Evolutionary conservation across 2,888 invertebrate species (phyloP).

Genomic region (Chloromyia formosa): DNA sequence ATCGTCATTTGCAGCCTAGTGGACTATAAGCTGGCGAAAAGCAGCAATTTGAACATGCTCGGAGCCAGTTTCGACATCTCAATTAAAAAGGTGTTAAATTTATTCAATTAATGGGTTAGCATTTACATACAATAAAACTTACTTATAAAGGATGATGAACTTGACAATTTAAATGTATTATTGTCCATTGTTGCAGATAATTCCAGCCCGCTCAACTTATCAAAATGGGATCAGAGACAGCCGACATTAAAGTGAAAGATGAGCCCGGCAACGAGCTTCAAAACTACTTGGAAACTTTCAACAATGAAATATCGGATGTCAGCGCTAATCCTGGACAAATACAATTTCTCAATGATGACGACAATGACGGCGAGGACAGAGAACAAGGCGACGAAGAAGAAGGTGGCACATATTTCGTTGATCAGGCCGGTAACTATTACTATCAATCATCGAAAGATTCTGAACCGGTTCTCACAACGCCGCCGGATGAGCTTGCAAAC

Average conservation of each 20-base stretch:
- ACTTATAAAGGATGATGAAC: no score
- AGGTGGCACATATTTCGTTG: conserved; percentile 81
- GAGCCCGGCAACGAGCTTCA: conserved; percentile 69
- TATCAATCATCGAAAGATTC: conserved; percentile 76
- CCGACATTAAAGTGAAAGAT: conserved; percentile 62
- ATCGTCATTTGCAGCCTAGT: no score
- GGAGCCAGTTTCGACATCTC: no score
- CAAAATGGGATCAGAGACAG: conserved; percentile 61
- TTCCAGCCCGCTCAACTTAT: background rate
- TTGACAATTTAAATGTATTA: no score
- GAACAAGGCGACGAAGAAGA: conserved; percentile 65
- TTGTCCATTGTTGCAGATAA: no score
- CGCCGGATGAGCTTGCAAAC: conserved; percentile 66
- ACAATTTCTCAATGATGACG: conserved; percentile 37
- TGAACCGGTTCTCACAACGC: conserved; percentile 72
- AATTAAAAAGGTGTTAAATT: no score
- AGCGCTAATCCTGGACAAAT: conserved; percentile 62
- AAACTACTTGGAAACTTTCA: conserved; percentile 82
- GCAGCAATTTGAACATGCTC: no score
- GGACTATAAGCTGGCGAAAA: no score
- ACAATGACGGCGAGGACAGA: conserved; percentile 60
- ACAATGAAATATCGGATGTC: conserved; percentile 75
- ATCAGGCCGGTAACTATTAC: conserved; percentile 84
- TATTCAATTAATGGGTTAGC: no score
- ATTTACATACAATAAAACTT: no score